Conservation (phyloP, 2,113 vertebrate genomes). For the Solenodon paradoxus region DNA sequence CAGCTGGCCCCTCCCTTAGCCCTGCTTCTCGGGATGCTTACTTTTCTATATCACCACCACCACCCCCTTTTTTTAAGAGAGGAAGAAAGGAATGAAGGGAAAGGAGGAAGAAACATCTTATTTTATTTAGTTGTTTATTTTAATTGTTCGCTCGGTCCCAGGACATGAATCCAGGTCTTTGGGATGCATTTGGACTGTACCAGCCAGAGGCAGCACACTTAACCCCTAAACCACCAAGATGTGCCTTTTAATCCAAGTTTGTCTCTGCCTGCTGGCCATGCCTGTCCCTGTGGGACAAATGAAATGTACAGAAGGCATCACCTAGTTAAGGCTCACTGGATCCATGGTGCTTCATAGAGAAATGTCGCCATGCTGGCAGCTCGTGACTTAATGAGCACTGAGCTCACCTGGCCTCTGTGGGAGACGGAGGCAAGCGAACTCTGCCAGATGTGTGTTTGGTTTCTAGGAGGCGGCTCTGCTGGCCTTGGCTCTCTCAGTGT, state of each 20-base stretch:
- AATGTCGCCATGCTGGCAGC: neutral
- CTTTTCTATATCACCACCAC: too few species aligned
- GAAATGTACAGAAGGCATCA: neutral
- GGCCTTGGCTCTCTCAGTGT: neutral
- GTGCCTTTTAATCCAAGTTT: neutral
- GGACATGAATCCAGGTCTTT: too few species aligned
- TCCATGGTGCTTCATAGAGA: neutral
- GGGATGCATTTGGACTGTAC: too few species aligned
- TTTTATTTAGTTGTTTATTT: too few species aligned
- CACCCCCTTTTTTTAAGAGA: too few species aligned
- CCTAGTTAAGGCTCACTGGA: neutral
- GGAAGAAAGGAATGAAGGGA: too few species aligned
- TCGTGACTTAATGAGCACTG: constrained; percentile 48
- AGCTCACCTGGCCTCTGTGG: neutral
- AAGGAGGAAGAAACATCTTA: too few species aligned
- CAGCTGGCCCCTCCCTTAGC: neutral
- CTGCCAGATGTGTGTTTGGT: constrained; percentile 10
- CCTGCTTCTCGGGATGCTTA: neutral
- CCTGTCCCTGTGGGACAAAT: neutral
- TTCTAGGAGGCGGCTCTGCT: constrained; percentile 50
- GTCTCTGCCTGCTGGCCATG: neutral
- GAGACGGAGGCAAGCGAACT: neutral
- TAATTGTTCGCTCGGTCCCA: too few species aligned
- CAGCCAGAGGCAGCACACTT: too few species aligned
- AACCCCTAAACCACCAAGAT: too few species aligned